These are phyloP conservation scores for Drosophila sordidapex DNA, from an alignment of 2,888 invertebrate genomes.

Conservation along the genomic window DNA sequence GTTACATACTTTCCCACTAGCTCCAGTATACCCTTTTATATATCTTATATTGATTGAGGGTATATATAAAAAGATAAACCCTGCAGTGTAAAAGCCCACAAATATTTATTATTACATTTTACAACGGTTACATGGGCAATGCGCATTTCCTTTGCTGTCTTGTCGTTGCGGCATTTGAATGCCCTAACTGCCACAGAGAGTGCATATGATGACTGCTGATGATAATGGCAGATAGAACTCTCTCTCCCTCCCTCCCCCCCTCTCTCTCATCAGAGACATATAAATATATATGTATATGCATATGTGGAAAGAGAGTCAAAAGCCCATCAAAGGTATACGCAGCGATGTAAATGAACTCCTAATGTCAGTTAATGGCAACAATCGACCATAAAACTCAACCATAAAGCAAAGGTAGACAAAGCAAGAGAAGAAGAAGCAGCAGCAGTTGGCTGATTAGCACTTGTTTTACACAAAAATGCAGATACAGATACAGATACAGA, in stretches of 20 bases:
- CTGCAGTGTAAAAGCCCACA: conserved; percentile 69
- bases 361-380: conserved; percentile 40
- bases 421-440: neutral
- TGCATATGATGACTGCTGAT: conserved; percentile 3
- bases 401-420: conserved; percentile 5
- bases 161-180: conserved; percentile 41
- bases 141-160: conserved; percentile 43
- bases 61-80: conserved; percentile 17
- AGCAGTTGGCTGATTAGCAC: conserved; percentile 3
- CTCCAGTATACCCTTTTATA: neutral
- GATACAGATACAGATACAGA: neutral
- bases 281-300: neutral
- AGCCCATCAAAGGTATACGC: conserved; percentile 35
- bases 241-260: neutral
- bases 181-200: conserved; percentile 27
- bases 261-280: neutral
- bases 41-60: conserved; percentile 8
- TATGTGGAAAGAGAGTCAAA: neutral
- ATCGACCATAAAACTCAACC: conserved; percentile 28
- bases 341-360: conserved; percentile 28
- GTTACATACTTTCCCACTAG: neutral
- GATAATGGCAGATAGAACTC: neutral
- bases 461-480: neutral
- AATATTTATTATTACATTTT: conserved; percentile 75
- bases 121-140: conserved; percentile 58